Conservation (phyloP, 2,113 vertebrate species). For the Semicossyphus pulcher region DNA sequence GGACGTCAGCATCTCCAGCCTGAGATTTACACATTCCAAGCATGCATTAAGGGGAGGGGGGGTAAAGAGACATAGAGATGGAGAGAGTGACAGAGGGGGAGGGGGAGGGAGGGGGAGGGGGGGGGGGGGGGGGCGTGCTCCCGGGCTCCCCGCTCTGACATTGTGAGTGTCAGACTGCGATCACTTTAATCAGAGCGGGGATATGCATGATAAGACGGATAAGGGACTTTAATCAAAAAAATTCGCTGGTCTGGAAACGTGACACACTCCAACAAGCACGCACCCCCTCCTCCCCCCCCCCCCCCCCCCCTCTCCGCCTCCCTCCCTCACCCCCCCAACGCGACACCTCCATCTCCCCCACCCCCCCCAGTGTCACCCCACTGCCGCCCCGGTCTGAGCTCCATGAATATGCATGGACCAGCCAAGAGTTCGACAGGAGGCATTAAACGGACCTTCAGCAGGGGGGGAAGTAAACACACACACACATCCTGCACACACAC, state of each 20-base stretch:
- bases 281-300: slow-evolving; percentile 77
- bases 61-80: slow-evolving; percentile 29
- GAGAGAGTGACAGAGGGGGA: slow-evolving; percentile 35
- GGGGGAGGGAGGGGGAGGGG: neutral
- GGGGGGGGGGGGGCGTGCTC: slow-evolving; percentile 67
- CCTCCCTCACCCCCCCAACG: neutral
- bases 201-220: slow-evolving; percentile 99
- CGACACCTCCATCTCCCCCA: slow-evolving; percentile 27
- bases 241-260: slow-evolving; percentile 99
- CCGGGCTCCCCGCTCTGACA: slow-evolving; percentile 93
- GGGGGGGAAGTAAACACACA: slow-evolving; percentile 24
- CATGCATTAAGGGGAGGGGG: slow-evolving; percentile 78
- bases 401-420: slow-evolving; percentile 94
- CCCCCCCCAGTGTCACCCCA: slow-evolving; percentile 85
- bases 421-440: slow-evolving; percentile 86
- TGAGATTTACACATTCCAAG: slow-evolving; percentile 91
- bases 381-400: slow-evolving; percentile 81
- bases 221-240: slow-evolving; percentile 99
- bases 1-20: slow-evolving; percentile 53
- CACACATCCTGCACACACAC: neutral
- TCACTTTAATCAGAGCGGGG: slow-evolving; percentile 99
- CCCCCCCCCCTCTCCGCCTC: neutral
- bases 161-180: slow-evolving; percentile 99
- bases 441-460: slow-evolving; percentile 90
- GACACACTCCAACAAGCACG: slow-evolving; percentile 98